These are phyloP conservation scores for Acleris cristana DNA, from an alignment of 2,888 invertebrate species.

Conservation along the genomic window DNA sequence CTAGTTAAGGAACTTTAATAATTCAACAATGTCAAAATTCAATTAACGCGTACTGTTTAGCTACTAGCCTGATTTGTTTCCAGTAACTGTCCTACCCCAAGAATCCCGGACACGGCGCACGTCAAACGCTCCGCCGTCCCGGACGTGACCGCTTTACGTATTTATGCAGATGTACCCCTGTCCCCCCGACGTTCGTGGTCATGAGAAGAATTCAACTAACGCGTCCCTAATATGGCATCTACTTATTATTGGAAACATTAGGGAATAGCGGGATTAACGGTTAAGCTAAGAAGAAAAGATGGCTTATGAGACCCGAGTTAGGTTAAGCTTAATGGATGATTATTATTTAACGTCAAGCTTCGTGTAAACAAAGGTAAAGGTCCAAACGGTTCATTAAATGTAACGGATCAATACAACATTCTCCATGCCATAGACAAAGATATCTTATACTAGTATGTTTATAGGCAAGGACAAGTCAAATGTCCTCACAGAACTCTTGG, in stretches of 20 bases:
- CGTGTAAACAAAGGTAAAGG: too few relatives aligned
- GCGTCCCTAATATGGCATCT: conserved; percentile 54
- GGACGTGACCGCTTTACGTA: conserved; percentile 78
- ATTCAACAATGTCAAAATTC: not conserved
- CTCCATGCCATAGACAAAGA: too few relatives aligned
- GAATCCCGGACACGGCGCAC: conserved; percentile 55
- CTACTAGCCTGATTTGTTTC: not conserved
- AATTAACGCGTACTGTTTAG: not conserved
- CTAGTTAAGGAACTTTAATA: too few relatives aligned
- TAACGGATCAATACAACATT: too few relatives aligned
- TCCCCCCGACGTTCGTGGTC: conserved; percentile 42
- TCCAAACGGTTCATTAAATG: too few relatives aligned
- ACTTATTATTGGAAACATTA: conserved; percentile 63
- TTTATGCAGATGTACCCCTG: conserved; percentile 74
- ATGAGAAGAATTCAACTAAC: conserved; percentile 70
- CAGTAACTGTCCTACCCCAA: conserved; percentile 18
- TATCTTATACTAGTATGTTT: too few relatives aligned
- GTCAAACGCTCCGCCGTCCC: conserved; percentile 66
- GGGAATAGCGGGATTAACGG: conserved; percentile 25
- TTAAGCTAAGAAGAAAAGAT: conserved; percentile 12
- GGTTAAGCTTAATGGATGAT: conserved; percentile 6
- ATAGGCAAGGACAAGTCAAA: too few relatives aligned
- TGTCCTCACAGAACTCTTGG: too few relatives aligned
- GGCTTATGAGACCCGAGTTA: conserved; percentile 11
- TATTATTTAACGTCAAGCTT: conserved; percentile 14